A percentile compares a stretch with the other conserved stretches of the same genome.
These are phyloP conservation scores for Habroteleia sp. DNA, from an alignment of 2,888 invertebrate species.

Conservation along the genomic window DNA sequence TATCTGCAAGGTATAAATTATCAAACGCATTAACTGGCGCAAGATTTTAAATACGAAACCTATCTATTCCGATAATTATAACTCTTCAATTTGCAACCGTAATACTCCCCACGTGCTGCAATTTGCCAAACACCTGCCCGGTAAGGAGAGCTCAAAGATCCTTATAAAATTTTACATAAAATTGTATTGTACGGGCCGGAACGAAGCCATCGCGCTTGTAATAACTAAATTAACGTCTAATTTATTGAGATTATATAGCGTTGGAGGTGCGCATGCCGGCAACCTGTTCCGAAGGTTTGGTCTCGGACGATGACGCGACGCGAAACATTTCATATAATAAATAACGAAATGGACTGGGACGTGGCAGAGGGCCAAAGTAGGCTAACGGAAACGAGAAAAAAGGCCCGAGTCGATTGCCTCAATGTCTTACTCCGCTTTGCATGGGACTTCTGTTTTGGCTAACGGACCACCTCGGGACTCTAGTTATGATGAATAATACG, in stretches of 20 bases:
- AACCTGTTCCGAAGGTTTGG: conserved; percentile 36
- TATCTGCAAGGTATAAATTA: too few relatives aligned
- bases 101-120: conserved; percentile 3
- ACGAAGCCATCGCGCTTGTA: neutral
- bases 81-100: neutral
- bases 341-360: conserved; percentile 41
- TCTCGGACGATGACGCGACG: conserved; percentile 19
- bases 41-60: too few relatives aligned
- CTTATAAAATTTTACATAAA: conserved; percentile 5
- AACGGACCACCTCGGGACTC: conserved; percentile 24
- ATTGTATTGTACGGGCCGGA: neutral
- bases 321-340: conserved; percentile 48
- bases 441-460: conserved; percentile 33
- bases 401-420: conserved; percentile 43
- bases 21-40: too few relatives aligned
- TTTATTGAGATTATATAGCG: conserved; percentile 43
- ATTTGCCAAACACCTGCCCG: neutral
- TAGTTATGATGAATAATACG: conserved; percentile 39
- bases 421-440: conserved; percentile 48
- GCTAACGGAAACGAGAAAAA: conserved; percentile 42
- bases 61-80: neutral
- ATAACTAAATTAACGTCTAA: conserved; percentile 45
- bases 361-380: conserved; percentile 46
- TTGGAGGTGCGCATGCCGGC: neutral
- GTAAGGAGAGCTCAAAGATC: neutral